Conservation (phyloP, 2,797 vertebrate genomes). For the Poecile montanus region DNA sequence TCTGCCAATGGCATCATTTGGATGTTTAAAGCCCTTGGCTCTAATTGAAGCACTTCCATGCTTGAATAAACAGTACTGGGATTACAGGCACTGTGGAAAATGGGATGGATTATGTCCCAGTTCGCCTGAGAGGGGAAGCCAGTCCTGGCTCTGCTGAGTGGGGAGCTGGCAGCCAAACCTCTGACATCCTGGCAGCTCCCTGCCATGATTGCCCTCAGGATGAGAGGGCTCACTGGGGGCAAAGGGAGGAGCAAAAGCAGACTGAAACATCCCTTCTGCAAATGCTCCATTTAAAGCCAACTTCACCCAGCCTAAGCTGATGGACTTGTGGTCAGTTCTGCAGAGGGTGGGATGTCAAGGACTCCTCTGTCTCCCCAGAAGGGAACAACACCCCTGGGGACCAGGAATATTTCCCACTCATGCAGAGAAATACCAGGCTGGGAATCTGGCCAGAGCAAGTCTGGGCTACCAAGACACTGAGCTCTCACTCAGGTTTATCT, state of each 20-base stretch:
- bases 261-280: background rate
- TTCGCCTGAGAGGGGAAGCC: background rate
- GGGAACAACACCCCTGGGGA: background rate
- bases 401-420: background rate
- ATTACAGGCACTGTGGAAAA: conserved; percentile 33
- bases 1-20: conserved; percentile 31
- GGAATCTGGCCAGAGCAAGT: background rate
- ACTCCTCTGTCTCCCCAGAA: background rate
- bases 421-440: background rate
- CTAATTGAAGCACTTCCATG: conserved; percentile 15
- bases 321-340: background rate
- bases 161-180: background rate
- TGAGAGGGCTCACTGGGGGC: background rate
- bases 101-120: conserved; percentile 23
- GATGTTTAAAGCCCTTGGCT: conserved; percentile 41
- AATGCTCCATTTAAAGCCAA: background rate
- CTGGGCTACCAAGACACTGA: background rate
- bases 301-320: background rate
- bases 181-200: background rate
- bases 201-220: background rate
- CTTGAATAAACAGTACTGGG: conserved; percentile 35
- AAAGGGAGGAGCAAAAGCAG: background rate
- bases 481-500: background rate
- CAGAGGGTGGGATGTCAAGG: background rate
- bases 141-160: background rate